Evolutionary conservation across 2,888 invertebrate genomes (phyloP).

Genomic region (Euspilapteryx auroguttella): DNA sequence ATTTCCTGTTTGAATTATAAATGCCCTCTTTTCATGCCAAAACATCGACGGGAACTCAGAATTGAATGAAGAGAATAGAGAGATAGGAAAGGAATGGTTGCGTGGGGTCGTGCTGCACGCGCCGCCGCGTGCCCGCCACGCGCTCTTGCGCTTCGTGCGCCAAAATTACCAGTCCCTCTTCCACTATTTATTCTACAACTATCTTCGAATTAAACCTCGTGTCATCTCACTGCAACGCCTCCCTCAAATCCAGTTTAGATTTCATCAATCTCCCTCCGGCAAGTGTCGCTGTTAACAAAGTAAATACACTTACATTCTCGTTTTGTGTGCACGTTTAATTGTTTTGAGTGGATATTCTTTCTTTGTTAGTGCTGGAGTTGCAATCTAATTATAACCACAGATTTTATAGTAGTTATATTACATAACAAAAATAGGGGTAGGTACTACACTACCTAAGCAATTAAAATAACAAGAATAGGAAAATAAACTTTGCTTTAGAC

Average conservation of each 20-base stretch:
- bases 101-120: constrained; percentile 16
- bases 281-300: constrained; percentile 18
- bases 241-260: constrained; percentile 46
- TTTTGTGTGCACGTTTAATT: constrained; percentile 47
- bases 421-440: too few species aligned
- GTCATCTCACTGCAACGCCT: constrained; percentile 30
- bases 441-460: too few species aligned
- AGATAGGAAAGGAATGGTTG: constrained; percentile 11
- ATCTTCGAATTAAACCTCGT: constrained; percentile 4
- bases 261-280: constrained; percentile 27
- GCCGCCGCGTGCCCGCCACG: constrained; percentile 25
- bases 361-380: too few species aligned
- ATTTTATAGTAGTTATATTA: too few species aligned
- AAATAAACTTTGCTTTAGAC: too few species aligned
- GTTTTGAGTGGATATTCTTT: constrained; percentile 39
- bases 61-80: neutral
- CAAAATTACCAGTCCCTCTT: constrained; percentile 14
- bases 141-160: too few species aligned
- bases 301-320: constrained; percentile 43
- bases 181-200: constrained; percentile 40
- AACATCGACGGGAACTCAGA: constrained; percentile 11
- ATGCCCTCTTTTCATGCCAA: constrained; percentile 31
- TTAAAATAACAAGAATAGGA: too few species aligned
- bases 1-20: constrained; percentile 52
- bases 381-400: too few species aligned